Evolutionary conservation across 2,888 invertebrate species (phyloP).

Genomic region (Andrena chrysosceles): DNA sequence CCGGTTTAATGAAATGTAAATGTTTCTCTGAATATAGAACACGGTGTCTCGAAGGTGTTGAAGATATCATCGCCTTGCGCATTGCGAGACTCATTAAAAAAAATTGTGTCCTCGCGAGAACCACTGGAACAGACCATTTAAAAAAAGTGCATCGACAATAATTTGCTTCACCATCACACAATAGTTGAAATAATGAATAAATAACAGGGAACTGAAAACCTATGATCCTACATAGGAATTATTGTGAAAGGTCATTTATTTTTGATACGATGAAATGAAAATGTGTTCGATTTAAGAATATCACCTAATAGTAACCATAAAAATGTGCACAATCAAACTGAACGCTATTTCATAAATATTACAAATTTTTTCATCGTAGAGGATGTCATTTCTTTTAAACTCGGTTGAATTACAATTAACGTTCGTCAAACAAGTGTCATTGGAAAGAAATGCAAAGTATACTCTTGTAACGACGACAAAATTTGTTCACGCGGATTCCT

Average conservation of each 20-base stretch:
- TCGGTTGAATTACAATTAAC: too few species aligned
- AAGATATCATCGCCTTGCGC: not conserved
- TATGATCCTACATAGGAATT: not conserved
- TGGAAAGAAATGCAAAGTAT: not conserved
- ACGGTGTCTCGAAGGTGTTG: not conserved
- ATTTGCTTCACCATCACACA: too few species aligned
- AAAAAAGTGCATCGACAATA: not conserved
- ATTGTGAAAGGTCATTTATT: not conserved
- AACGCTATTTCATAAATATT: too few species aligned
- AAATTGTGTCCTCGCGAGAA: not conserved
- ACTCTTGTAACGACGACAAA: not conserved
- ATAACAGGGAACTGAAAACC: not conserved
- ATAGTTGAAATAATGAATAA: not conserved
- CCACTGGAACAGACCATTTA: not conserved
- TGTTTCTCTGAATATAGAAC: not conserved
- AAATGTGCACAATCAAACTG: too few species aligned
- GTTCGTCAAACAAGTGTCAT: not conserved
- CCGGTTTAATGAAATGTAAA: constrained; percentile 21
- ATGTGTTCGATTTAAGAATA: not conserved
- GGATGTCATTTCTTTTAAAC: too few species aligned
- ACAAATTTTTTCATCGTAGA: too few species aligned
- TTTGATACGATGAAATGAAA: not conserved
- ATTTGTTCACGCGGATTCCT: not conserved
- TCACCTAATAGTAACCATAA: not conserved
- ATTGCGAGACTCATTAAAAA: not conserved